Evolutionary conservation across 1,140 invertebrate genomes (phyloP).

Genomic region (Bombus sylvicola): DNA sequence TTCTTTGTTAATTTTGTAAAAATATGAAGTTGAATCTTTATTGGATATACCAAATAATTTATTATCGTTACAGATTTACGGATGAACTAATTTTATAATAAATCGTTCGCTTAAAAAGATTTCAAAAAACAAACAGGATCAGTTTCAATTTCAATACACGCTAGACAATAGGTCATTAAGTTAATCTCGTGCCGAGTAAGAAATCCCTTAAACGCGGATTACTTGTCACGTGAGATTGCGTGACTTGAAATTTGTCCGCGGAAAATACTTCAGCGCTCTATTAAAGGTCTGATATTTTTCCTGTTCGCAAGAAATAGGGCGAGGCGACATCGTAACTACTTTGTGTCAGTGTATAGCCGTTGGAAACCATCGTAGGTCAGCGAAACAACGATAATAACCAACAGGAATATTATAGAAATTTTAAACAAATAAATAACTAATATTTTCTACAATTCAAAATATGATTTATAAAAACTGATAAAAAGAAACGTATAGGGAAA

Average conservation of each 20-base stretch:
- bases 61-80: background rate
- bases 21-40: background rate
- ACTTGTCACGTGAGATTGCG: conserved; percentile 3
- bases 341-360: background rate
- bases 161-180: background rate
- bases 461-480: background rate
- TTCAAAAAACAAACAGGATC: background rate
- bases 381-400: background rate
- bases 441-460: background rate
- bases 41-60: background rate
- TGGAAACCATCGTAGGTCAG: background rate
- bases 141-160: background rate
- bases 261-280: background rate
- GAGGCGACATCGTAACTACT: background rate
- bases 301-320: conserved; percentile 24
- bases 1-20: background rate
- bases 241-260: conserved; percentile 8
- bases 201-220: background rate
- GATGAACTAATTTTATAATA: background rate
- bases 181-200: background rate
- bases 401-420: background rate
- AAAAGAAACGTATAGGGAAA: too few relatives aligned
- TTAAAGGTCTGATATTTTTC: conserved; percentile 13
- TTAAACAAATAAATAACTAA: background rate
- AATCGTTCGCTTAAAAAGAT: background rate